Percentiles rank a stretch among this genome's conserved stretches.
Evolutionary conservation across 2,797 vertebrate genomes (phyloP).

Genomic region (Melanotaenia pygmaea): DNA sequence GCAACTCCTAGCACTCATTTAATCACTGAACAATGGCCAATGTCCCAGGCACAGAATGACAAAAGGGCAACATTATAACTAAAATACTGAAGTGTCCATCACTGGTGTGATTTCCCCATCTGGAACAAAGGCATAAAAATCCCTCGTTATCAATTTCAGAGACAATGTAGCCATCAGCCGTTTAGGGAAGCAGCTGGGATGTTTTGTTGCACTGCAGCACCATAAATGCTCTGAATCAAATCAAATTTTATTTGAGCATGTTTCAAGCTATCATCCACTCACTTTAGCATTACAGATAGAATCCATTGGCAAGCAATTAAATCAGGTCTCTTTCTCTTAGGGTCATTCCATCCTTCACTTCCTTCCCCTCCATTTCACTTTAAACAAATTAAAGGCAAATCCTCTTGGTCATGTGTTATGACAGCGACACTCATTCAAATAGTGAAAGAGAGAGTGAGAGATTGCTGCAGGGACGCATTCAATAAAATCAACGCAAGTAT

Average conservation of each 20-base stretch:
- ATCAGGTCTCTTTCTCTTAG: slow-evolving; percentile 62
- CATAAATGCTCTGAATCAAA: slow-evolving; percentile 11
- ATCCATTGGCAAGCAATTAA: slow-evolving; percentile 36
- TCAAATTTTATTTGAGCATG: neutral
- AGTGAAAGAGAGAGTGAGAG: slow-evolving; percentile 56
- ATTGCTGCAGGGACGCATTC: slow-evolving; percentile 54
- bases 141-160: slow-evolving; percentile 43
- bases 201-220: slow-evolving; percentile 8
- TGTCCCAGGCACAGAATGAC: slow-evolving; percentile 60
- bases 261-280: slow-evolving; percentile 17
- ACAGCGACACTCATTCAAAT: slow-evolving; percentile 79
- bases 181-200: slow-evolving; percentile 15
- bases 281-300: slow-evolving; percentile 13
- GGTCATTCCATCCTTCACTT: slow-evolving; percentile 65
- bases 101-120: slow-evolving; percentile 58
- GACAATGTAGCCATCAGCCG: slow-evolving; percentile 15
- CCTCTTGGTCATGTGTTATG: slow-evolving; percentile 78
- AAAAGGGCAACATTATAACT: slow-evolving; percentile 62
- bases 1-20: slow-evolving; percentile 62
- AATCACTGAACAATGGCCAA: slow-evolving; percentile 76
- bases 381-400: slow-evolving; percentile 88
- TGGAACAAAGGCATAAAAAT: slow-evolving; percentile 60
- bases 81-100: slow-evolving; percentile 64
- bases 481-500: slow-evolving; percentile 55
- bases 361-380: slow-evolving; percentile 70